Conservation (phyloP, 2,888 invertebrate species). For the Trissolcus brochymenae region DNA sequence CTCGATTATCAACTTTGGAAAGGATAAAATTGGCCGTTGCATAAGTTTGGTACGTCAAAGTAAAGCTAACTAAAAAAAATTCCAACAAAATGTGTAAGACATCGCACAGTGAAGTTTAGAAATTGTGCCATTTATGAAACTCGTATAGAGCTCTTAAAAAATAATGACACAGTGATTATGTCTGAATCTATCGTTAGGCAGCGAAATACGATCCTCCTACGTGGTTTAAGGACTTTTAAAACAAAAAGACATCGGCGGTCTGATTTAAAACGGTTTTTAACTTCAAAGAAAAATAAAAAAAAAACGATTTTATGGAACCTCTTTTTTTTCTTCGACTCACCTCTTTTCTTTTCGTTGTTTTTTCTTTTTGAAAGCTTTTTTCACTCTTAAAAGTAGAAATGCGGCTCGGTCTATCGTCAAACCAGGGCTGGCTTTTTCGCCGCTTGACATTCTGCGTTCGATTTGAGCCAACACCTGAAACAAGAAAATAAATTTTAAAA, state of each 20-base stretch:
- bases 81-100: too few relatives aligned
- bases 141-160: too few relatives aligned
- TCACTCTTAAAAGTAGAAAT: constrained; percentile 90
- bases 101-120: too few relatives aligned
- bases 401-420: constrained; percentile 93
- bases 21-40: too few relatives aligned
- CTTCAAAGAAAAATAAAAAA: background rate
- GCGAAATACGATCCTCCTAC: too few relatives aligned
- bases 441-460: constrained; percentile 72
- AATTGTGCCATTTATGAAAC: too few relatives aligned
- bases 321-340: constrained; percentile 77
- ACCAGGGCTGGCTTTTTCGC: constrained; percentile 79
- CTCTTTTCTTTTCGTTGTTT: constrained; percentile 90
- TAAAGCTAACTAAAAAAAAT: too few relatives aligned
- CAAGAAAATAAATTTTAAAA: too few relatives aligned
- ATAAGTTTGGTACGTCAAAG: too few relatives aligned
- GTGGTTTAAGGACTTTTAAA: background rate
- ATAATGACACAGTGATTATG: too few relatives aligned
- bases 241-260: background rate
- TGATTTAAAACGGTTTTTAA: background rate
- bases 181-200: too few relatives aligned
- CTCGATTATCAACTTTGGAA: background rate
- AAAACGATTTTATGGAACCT: too few relatives aligned
- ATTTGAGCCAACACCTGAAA: constrained; percentile 67
- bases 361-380: constrained; percentile 93